phyloP scores from a whole-genome alignment of 2,888 invertebrate species.

The Drosophila sordidapex region DNA sequence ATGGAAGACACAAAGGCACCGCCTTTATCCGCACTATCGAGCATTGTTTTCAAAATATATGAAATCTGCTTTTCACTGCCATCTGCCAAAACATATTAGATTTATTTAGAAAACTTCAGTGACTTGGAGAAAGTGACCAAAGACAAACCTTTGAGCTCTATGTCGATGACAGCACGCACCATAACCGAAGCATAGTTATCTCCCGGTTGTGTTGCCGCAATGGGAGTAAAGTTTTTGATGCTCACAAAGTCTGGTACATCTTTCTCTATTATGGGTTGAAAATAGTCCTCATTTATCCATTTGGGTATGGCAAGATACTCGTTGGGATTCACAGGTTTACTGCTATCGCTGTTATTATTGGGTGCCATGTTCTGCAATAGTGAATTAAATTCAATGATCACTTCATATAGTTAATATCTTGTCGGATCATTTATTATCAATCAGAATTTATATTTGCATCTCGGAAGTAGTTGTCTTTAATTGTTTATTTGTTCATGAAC shows the following conservation, averaged over 20 bases:
- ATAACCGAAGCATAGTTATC: constrained; percentile 82
- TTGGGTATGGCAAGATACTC: constrained; percentile 64
- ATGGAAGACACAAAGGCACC: constrained; percentile 57
- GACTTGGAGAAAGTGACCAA: background rate
- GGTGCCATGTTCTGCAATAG: constrained; percentile 42
- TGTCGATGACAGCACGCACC: constrained; percentile 72
- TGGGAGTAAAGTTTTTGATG: constrained; percentile 62
- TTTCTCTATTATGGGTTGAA: constrained; percentile 65
- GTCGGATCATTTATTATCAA: too few species aligned
- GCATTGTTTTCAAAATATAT: constrained; percentile 77
- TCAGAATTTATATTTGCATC: too few species aligned
- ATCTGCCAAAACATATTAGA: constrained; percentile 43
- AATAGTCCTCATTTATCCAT: constrained; percentile 76
- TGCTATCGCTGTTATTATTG: constrained; percentile 13
- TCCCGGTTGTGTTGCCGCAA: constrained; percentile 79
- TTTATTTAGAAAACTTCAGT: background rate
- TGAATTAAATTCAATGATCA: background rate
- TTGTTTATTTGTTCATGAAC: too few species aligned
- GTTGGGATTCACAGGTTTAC: constrained; percentile 66
- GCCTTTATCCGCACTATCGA: constrained; percentile 50
- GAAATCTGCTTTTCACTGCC: constrained; percentile 58
- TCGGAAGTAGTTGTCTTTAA: too few species aligned
- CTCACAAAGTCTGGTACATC: constrained; percentile 56
- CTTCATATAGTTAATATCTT: background rate
- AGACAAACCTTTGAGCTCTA: constrained; percentile 71